phyloP scores from a whole-genome alignment of 2,888 invertebrate genomes.

The Urechis unicinctus region DNA sequence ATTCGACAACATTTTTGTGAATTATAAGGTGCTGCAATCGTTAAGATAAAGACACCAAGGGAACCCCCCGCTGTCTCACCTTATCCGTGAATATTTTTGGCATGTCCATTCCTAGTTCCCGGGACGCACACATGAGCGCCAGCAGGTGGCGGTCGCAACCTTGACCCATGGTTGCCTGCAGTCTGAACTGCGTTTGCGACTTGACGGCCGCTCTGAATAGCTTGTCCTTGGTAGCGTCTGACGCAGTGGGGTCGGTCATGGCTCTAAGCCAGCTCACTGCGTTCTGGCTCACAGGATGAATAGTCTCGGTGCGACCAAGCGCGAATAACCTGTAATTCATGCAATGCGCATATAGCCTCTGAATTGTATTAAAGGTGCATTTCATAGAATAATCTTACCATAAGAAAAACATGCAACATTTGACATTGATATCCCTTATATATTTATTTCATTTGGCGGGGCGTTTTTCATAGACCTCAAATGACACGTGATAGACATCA shows the following conservation, averaged over 20 bases:
- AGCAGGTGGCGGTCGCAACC: conserved; percentile 59
- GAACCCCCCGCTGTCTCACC: too few species aligned
- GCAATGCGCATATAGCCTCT: too few species aligned
- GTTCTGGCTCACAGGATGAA: conserved; percentile 57
- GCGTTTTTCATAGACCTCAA: too few species aligned
- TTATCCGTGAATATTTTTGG: conserved; percentile 29
- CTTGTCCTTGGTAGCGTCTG: conserved; percentile 22
- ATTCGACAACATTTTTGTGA: too few species aligned
- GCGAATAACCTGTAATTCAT: conserved; percentile 7
- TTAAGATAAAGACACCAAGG: too few species aligned
- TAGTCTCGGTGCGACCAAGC: conserved; percentile 59
- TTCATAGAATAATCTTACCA: too few species aligned
- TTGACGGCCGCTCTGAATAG: conserved; percentile 27
- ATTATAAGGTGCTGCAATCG: too few species aligned
- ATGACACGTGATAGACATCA: too few species aligned
- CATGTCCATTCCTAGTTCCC: conserved; percentile 27
- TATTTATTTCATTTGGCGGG: too few species aligned
- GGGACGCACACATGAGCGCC: conserved; percentile 46
- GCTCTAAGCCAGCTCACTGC: conserved; percentile 41
- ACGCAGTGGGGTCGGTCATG: conserved; percentile 26
- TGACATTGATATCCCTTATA: too few species aligned
- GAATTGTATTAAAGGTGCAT: too few species aligned
- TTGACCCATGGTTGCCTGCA: conserved; percentile 28
- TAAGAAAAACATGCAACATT: too few species aligned
- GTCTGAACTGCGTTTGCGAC: conserved; percentile 27